Percentiles rank a stretch among this genome's conserved stretches.
phyloP scores from a whole-genome alignment of 2,888 invertebrate genomes.

The Drosophila picticornis region DNA sequence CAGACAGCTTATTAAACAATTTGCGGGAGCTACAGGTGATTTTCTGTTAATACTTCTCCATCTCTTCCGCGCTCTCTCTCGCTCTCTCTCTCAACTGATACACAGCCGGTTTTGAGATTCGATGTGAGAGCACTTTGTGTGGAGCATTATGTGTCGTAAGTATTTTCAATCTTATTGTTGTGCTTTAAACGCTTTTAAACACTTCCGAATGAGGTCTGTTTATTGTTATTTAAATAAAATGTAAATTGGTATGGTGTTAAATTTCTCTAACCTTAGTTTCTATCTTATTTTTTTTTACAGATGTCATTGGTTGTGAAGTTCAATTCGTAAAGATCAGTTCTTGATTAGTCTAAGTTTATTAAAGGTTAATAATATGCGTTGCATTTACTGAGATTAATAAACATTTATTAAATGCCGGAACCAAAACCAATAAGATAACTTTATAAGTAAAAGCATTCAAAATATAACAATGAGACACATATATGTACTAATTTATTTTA shows the following conservation, averaged over 20 bases:
- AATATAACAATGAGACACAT: neutral
- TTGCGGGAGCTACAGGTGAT: constrained; percentile 44
- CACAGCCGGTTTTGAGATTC: neutral
- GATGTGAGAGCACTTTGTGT: neutral
- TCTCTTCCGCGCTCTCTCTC: constrained; percentile 5
- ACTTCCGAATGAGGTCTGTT: neutral
- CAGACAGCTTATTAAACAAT: constrained; percentile 42
- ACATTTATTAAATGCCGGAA: neutral
- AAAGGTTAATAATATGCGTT: neutral
- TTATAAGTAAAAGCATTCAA: neutral
- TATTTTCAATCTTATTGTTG: neutral
- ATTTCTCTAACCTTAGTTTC: neutral
- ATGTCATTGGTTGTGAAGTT: neutral
- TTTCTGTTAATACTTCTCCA: constrained; percentile 30
- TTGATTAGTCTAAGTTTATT: neutral
- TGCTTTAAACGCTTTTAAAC: neutral
- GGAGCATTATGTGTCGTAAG: neutral
- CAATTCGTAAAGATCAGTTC: neutral
- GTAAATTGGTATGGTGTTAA: neutral
- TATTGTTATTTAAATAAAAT: constrained; percentile 3
- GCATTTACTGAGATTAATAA: neutral
- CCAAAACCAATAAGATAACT: neutral
- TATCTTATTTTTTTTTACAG: neutral
- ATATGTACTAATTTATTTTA: neutral
- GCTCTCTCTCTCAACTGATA: constrained; percentile 1